Percentiles rank a stretch among this genome's conserved stretches.
phyloP scores from a whole-genome alignment of 2,797 vertebrate species.

The Sebastes vulpes region DNA sequence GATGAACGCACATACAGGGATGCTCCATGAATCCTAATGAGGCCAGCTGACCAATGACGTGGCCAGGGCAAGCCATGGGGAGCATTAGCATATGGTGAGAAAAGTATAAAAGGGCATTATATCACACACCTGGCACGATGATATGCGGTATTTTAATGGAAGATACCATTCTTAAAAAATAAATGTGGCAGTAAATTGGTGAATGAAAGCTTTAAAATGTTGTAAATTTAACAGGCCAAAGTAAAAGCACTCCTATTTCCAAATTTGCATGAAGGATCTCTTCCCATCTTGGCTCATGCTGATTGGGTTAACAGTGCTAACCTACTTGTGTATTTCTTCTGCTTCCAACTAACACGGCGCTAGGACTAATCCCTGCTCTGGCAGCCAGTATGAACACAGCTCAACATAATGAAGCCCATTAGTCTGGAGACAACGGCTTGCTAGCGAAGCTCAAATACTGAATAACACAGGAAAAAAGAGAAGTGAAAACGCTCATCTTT shows the following conservation, averaged over 20 bases:
- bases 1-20: conserved; percentile 63
- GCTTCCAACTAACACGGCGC: conserved; percentile 68
- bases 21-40: conserved; percentile 70
- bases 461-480: conserved; percentile 21
- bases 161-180: background rate
- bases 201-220: background rate
- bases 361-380: conserved; percentile 74
- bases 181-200: background rate
- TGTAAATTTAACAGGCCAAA: background rate
- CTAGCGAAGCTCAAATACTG: conserved; percentile 66
- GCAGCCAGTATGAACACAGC: conserved; percentile 70
- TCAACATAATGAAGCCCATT: conserved; percentile 84
- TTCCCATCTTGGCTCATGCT: conserved; percentile 22
- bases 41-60: conserved; percentile 60
- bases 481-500: conserved; percentile 38
- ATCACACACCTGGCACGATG: background rate
- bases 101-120: background rate
- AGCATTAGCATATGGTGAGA: conserved; percentile 46
- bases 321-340: conserved; percentile 63
- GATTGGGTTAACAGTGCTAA: conserved; percentile 63
- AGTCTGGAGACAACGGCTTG: conserved; percentile 80
- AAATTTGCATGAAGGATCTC: conserved; percentile 23
- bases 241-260: background rate
- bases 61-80: background rate
- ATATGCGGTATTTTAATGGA: background rate